Base-by-base conservation (phyloP, 2,888 invertebrate species). In the Hedya salicella region DNA sequence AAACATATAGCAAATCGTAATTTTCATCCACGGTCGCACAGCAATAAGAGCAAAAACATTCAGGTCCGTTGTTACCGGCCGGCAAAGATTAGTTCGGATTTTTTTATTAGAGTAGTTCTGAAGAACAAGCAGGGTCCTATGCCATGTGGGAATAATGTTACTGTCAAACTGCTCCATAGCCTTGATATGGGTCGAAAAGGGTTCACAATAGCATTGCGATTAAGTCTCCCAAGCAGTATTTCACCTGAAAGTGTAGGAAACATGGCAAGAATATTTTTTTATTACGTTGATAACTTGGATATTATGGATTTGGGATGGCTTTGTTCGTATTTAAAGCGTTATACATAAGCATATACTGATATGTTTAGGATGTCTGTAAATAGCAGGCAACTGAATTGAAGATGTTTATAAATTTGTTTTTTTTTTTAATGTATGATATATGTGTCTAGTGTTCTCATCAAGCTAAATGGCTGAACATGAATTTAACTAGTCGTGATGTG, bases 91-190 rank as follows among this genome's bases (percentile, higher is more conserved):
- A 71, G 69, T 74, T 71, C 72, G 72, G 70, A 67, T 74, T 78
- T 78, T 83, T 83, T 80, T 82, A 81, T 80, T 81, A 75, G 75
- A 72, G 77, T 77, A 78, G 76, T 78, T 80, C 76, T 73, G 75
- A 73, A 77, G 76, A 77, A 77, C 76, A 72, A 72, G 64, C 72
- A 70, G 72, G 71, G 75, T 78, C 78, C 72, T 74, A 78, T 81
- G 79, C 81, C 84, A 79, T 77, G 85, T 87, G 87, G 83, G 87
- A 86, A 87, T 87, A 87, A 87, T 86, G 86, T 83, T 83, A 83
- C 84, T 85, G 87, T 87, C 87, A 87, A 84, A 84, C 77, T 81
- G 82, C 75, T 80, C 76, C 74, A 77, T 77, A 79, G 73, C 77
- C 78, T 82, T 87, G 87, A 87, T 79, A 77, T 82, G 87, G 87